These are phyloP conservation scores for Sinopyrophorus schimmeli DNA, from an alignment of 2,888 invertebrate genomes.

Conservation along the genomic window DNA sequence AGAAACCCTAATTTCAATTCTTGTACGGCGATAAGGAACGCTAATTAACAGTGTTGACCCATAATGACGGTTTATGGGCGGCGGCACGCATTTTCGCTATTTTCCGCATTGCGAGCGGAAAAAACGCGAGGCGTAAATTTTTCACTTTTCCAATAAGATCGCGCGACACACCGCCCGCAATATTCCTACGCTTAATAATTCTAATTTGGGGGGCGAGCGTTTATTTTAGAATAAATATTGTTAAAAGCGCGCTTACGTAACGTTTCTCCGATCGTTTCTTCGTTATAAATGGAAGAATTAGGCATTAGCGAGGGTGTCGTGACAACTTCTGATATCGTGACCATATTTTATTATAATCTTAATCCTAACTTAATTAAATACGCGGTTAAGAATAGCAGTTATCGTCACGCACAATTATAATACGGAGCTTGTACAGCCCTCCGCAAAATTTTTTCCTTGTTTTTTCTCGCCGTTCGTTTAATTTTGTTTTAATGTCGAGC, in stretches of 20 bases:
- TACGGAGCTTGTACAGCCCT: constrained; percentile 31
- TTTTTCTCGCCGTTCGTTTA: too few relatives aligned
- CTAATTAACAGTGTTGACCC: constrained; percentile 24
- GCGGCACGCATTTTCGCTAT: constrained; percentile 15
- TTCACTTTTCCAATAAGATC: constrained; percentile 19
- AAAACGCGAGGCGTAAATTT: constrained; percentile 12
- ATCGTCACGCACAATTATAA: constrained; percentile 41
- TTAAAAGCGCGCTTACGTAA: constrained; percentile 23
- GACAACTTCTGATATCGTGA: constrained; percentile 47
- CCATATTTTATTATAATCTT: constrained; percentile 53
- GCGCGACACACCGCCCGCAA: constrained; percentile 24
- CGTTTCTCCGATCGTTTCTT: constrained; percentile 24
- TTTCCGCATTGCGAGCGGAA: constrained; percentile 3
- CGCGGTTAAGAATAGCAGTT: constrained; percentile 45
- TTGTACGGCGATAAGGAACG: constrained; percentile 15
- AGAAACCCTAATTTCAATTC: constrained; percentile 15
- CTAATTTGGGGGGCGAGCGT: constrained; percentile 26
- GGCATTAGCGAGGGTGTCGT: constrained; percentile 40
- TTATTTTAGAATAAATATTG: constrained; percentile 29
- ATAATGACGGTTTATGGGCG: constrained; percentile 11
- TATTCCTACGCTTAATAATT: constrained; percentile 26
- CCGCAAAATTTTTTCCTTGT: constrained; percentile 10
- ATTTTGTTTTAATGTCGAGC: too few relatives aligned
- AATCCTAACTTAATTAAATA: constrained; percentile 55
- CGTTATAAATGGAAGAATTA: constrained; percentile 37